Conservation (phyloP, 2,888 invertebrate genomes). For the Lasioglossum figueresi region DNA sequence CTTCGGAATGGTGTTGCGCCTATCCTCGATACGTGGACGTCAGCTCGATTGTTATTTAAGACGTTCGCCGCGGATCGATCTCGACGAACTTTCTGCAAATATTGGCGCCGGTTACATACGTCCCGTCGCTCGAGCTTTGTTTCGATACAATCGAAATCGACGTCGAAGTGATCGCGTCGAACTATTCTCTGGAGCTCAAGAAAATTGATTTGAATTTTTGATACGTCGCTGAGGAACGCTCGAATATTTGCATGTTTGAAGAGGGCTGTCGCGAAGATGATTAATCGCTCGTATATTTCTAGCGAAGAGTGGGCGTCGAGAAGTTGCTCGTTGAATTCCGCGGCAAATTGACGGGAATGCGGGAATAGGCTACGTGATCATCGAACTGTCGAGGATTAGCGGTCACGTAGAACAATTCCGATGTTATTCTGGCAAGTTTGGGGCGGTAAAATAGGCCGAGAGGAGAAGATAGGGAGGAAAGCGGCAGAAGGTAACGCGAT, state of each 20-base stretch:
- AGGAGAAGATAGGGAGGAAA: not conserved
- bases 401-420: conserved; percentile 68
- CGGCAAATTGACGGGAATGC: conserved; percentile 46
- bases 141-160: not conserved
- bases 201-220: not conserved
- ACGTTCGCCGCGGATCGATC: not conserved
- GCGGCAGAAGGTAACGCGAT: conserved; percentile 62
- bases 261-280: not conserved
- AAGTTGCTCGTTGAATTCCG: not conserved
- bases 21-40: not conserved
- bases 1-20: not conserved
- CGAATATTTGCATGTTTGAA: not conserved
- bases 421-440: conserved; percentile 55
- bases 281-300: not conserved
- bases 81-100: conserved; percentile 7
- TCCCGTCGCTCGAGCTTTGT: not conserved
- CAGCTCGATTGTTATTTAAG: conserved; percentile 5
- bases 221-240: not conserved
- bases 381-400: conserved; percentile 53
- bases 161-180: not conserved
- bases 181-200: not conserved
- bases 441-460: conserved; percentile 22
- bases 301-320: not conserved
- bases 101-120: conserved; percentile 7
- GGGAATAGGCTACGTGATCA: conserved; percentile 50